Percentiles rank a stretch among this genome's conserved stretches.
These are phyloP conservation scores for Montipora capitata DNA, from an alignment of 92 coral and sea anemone genomes.

Conservation along the genomic window DNA sequence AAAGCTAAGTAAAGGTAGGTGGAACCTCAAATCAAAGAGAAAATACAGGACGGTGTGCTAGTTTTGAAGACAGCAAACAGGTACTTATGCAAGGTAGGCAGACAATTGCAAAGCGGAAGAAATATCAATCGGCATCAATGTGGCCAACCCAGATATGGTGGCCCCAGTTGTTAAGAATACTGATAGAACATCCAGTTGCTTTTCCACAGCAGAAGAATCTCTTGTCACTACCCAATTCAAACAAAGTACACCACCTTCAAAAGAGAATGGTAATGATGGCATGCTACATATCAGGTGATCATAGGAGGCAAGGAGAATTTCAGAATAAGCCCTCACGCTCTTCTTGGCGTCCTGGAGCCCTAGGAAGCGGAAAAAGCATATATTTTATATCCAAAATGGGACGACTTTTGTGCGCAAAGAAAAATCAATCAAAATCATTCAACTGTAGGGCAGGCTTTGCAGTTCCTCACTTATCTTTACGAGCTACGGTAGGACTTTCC, in stretches of 20 bases:
- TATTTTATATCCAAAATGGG: constrained; percentile 51
- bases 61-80: no score
- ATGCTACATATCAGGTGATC: constrained; percentile 51
- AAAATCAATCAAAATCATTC: constrained; percentile 50
- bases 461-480: constrained; percentile 53
- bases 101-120: no score
- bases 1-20: no score
- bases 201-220: constrained; percentile 26
- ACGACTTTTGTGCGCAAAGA: constrained; percentile 57
- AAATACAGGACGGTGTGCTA: no score
- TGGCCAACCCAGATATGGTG: constrained; percentile 69
- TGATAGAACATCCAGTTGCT: constrained; percentile 22
- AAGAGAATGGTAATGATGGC: constrained; percentile 41
- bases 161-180: constrained; percentile 40
- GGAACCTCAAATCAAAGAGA: no score
- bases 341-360: constrained; percentile 63
- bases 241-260: constrained; percentile 38
- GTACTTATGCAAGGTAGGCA: no score
- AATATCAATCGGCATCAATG: constrained; percentile 6
- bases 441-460: constrained; percentile 39
- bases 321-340: constrained; percentile 40
- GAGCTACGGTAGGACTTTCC: constrained; percentile 30
- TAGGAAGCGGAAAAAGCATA: constrained; percentile 52
- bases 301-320: constrained; percentile 57
- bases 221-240: not conserved